A percentile compares a stretch with the other conserved stretches of the same genome.
These are phyloP conservation scores for Falco novaeseelandiae DNA, from an alignment of 2,797 vertebrate species.

Conservation along the genomic window DNA sequence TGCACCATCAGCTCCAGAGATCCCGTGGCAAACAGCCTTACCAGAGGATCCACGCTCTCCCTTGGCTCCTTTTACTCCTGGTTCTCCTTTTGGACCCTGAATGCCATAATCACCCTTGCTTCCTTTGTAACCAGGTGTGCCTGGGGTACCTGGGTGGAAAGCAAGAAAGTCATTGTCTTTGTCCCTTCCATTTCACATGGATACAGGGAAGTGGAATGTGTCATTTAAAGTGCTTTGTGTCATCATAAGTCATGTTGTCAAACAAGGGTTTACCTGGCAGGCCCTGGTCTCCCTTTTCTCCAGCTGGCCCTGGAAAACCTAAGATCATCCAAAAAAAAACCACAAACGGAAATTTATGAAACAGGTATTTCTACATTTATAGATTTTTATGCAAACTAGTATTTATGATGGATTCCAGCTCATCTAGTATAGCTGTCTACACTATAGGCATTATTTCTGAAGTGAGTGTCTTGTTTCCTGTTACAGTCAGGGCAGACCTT, in stretches of 20 bases:
- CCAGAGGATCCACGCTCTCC: conserved; percentile 4
- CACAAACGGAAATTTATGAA: not conserved
- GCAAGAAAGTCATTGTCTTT: not conserved
- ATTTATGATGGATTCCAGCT: not conserved
- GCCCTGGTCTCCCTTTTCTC: conserved; percentile 70
- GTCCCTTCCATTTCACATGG: not conserved
- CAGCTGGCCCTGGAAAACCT: conserved; percentile 72
- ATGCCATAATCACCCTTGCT: not conserved
- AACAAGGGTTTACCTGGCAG: conserved; percentile 54
- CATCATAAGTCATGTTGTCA: not conserved
- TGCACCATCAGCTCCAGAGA: not conserved
- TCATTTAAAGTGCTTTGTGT: not conserved
- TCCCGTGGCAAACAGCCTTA: not conserved
- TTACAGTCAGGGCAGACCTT: not conserved
- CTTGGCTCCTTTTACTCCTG: conserved; percentile 47
- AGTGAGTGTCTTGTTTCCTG: not conserved
- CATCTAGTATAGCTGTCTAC: not conserved
- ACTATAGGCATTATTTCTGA: not conserved
- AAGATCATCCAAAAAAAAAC: conserved; percentile 30
- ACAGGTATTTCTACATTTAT: conserved; percentile 33
- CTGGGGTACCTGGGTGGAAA: not conserved
- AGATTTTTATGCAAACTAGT: conserved; percentile 31
- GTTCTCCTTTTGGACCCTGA: conserved; percentile 31
- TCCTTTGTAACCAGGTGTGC: conserved; percentile 7
- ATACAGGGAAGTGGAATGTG: not conserved